Evolutionary conservation across 2,113 vertebrate genomes (phyloP).

Genomic region (Ailuropoda melanoleuca): DNA sequence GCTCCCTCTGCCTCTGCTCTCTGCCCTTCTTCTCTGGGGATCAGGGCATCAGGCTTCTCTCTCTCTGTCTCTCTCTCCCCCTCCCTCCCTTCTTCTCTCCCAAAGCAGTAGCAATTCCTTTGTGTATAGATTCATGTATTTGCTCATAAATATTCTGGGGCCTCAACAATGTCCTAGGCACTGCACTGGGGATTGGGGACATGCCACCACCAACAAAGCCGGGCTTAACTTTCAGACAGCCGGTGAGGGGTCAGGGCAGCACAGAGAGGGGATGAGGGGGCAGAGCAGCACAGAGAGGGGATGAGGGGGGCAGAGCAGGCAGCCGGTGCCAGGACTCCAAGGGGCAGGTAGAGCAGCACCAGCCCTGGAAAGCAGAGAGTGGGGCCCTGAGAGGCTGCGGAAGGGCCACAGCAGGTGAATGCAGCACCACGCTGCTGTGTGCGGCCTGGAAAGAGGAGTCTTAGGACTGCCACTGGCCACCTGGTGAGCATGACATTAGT

Average conservation of each 20-base stretch:
- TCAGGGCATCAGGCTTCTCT: neutral
- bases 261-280: neutral
- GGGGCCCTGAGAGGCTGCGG: neutral
- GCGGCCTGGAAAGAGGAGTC: too few species aligned
- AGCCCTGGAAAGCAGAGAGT: neutral
- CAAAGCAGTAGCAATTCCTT: neutral
- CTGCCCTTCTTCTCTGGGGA: neutral
- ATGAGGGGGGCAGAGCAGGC: too few species aligned
- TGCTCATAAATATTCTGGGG: neutral
- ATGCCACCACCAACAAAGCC: too few species aligned
- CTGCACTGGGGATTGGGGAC: neutral
- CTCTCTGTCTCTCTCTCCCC: neutral
- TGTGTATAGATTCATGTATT: neutral
- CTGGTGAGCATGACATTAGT: too few species aligned
- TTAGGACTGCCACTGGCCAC: neutral
- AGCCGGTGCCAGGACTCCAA: neutral
- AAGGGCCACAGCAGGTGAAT: neutral
- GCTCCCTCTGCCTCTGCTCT: neutral
- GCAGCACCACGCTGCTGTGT: neutral
- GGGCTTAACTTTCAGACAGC: neutral
- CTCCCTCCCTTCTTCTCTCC: neutral
- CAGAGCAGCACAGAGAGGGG: too few species aligned
- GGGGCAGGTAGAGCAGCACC: neutral
- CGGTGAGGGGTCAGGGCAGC: neutral
- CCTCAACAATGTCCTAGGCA: neutral